Percentiles rank a stretch among this genome's conserved stretches.
Evolutionary conservation across 2,113 vertebrate genomes (phyloP).

Genomic region (Dissostichus mawsoni): DNA sequence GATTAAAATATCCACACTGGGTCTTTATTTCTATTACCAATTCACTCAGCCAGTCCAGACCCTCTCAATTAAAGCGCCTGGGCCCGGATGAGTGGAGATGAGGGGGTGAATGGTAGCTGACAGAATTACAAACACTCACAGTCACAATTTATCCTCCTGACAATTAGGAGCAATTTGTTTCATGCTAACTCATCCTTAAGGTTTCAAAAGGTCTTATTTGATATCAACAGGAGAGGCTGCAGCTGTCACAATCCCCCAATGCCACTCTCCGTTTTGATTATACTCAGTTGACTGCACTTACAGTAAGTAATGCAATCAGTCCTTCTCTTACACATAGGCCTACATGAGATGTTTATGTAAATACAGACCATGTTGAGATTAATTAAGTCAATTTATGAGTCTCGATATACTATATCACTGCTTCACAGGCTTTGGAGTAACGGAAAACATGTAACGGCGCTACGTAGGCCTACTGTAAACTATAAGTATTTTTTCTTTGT

Average conservation of each 20-base stretch:
- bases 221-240: slow-evolving; percentile 69
- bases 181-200: slow-evolving; percentile 80
- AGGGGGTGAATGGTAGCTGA: slow-evolving; percentile 71
- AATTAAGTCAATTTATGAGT: slow-evolving; percentile 12
- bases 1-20: slow-evolving; percentile 84
- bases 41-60: slow-evolving; percentile 65
- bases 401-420: too few relatives aligned
- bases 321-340: slow-evolving; percentile 3
- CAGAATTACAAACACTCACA: slow-evolving; percentile 80
- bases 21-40: slow-evolving; percentile 80
- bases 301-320: slow-evolving; percentile 36
- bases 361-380: background rate
- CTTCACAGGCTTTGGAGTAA: too few relatives aligned
- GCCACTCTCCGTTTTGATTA: slow-evolving; percentile 65
- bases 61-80: slow-evolving; percentile 79
- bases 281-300: slow-evolving; percentile 60
- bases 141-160: slow-evolving; percentile 81
- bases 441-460: too few relatives aligned
- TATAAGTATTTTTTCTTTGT: too few relatives aligned
- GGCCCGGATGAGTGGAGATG: slow-evolving; percentile 73
- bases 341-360: slow-evolving; percentile 19
- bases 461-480: too few relatives aligned
- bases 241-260: slow-evolving; percentile 57
- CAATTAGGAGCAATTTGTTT: slow-evolving; percentile 85
- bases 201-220: slow-evolving; percentile 70